Base-by-base conservation (phyloP, 2,888 invertebrate species). In the Orthosia gracilis region DNA sequence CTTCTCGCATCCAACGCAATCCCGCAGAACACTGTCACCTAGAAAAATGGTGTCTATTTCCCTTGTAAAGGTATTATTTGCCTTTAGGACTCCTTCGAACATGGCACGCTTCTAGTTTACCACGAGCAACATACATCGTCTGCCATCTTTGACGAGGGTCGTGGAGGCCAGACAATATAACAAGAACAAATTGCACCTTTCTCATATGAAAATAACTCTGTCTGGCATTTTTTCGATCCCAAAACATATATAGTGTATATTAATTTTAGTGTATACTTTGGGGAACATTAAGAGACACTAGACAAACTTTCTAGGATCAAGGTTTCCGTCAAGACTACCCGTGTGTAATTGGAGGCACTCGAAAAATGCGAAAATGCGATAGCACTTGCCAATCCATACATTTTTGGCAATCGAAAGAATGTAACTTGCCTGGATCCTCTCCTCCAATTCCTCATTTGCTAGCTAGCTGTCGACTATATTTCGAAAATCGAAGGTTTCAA, bases 121-220 rank as follows among this genome's bases (percentile, higher is more conserved):
- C 4, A 47, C 17, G 0, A 1, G 26, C 2, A 4, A 45, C 1
- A 2, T 52, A 23, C 21, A 61, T 62, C 31, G 15, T 40, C n/a
- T 54, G 31, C 31, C n/a, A 55, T 55, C 40, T 4, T 49, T 63
- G 73, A 73, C n/a, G 2, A 64, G 40, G 76, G 55, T 73, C 40
- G n/a, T 2, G 40, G 9, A 23, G 54, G n/a, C 23, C 73, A 76
- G 76, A 76, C 40, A n/a, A 21, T 23, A 21, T 52, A 17, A 57
- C 69, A 45, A 54, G 71, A 31, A 3, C 31, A 21, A 75, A 3
- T 12, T 18, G 47, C 45, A 64, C 21, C 21, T 66, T 66, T 50
- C 58, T 18, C n/a, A 3, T 40, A n/a, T 49, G 9, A 47, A 54
- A 75, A 54, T 63, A 62, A 72, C 54, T 5, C 26, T 47, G 52